Base-by-base conservation (phyloP, 2,888 invertebrate species). In the Xylophagus ater region DNA sequence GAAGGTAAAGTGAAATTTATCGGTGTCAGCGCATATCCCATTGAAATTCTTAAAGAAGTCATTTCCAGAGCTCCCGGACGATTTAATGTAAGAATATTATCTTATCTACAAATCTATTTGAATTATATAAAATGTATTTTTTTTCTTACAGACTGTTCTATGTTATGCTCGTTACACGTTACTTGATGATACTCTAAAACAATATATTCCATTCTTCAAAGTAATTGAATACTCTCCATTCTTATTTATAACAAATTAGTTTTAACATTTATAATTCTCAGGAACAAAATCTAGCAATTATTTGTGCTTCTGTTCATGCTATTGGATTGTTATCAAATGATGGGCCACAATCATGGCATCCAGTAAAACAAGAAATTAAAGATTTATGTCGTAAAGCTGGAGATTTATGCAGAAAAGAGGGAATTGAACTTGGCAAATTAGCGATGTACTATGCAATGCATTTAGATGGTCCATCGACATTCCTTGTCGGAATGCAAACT, bases 11-110 rank as follows among this genome's bases (percentile, higher is more conserved):
- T 79, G 0, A 71, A 71, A 37, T 78, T 70, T 56, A 83, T 90
- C 41, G 90, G 89, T 2, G 61, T 90, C 13, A 87, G 88, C 1
- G 81, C 81, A 14, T 90, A 90, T 60, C 81, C 84, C 28, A 64
- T 89, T 3, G 73, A 74, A 1, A 66, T 75, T 25, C 67, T 90
- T 57, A 75, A 76, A 61, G 79, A 81, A 49, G 70, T 81, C 17
- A 59, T 85, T 7, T 74, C 79, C 52, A 73, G 68, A 46, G 74
- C 71, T 0, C 65, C 66, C 1, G 56, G 47, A 57, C 34, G 40
- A 23, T 44, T 47, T 37, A 42, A 47, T 36, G 40, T 43, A 31
- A 32, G 35, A 17, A 15, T 14, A 23, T 10, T 15, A 18, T n/a
- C 4, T 9, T 10, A 17, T 25, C 6, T n/a, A 13, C 15, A 10